phyloP scores from a whole-genome alignment of 2,888 invertebrate genomes.

The Andrena marginata region DNA sequence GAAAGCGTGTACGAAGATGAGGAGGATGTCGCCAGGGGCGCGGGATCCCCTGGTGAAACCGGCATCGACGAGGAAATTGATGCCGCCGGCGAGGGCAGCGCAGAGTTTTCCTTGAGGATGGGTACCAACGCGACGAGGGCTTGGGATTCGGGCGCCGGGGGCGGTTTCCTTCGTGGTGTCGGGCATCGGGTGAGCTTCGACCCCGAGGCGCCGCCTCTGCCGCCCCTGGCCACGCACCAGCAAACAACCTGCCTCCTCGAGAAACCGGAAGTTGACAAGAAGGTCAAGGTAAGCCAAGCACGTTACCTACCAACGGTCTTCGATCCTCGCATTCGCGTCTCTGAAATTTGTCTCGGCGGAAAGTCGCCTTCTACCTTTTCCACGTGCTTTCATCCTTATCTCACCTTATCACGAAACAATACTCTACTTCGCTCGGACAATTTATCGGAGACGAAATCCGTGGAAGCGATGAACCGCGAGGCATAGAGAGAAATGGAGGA shows the following conservation, averaged over 20 bases:
- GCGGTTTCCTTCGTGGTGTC: slow-evolving; percentile 68
- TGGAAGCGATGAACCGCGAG: neutral
- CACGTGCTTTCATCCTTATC: no score
- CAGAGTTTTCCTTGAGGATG: slow-evolving; percentile 70
- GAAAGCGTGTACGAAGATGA: slow-evolving; percentile 88
- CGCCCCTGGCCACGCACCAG: slow-evolving; percentile 72
- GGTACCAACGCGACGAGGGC: slow-evolving; percentile 62
- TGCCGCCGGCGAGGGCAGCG: slow-evolving; percentile 24
- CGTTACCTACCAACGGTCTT: neutral
- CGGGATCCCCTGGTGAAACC: slow-evolving; percentile 84
- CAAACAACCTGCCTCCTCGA: slow-evolving; percentile 87
- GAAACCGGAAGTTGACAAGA: slow-evolving; percentile 89
- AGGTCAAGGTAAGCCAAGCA: slow-evolving; percentile 89
- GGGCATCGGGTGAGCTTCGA: slow-evolving; percentile 82
- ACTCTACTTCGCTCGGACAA: neutral
- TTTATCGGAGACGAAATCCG: neutral
- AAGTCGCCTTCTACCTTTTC: no score
- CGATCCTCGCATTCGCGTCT: neutral
- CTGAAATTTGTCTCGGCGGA: no score
- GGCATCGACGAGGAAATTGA: slow-evolving; percentile 67
- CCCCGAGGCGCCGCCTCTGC: slow-evolving; percentile 87
- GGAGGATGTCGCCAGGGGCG: slow-evolving; percentile 84
- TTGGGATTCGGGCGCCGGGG: slow-evolving; percentile 52
- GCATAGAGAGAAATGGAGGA: neutral
- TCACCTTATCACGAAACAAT: neutral